phyloP scores from a whole-genome alignment of 2,113 vertebrate species.

The Opisthocomus hoazin region DNA sequence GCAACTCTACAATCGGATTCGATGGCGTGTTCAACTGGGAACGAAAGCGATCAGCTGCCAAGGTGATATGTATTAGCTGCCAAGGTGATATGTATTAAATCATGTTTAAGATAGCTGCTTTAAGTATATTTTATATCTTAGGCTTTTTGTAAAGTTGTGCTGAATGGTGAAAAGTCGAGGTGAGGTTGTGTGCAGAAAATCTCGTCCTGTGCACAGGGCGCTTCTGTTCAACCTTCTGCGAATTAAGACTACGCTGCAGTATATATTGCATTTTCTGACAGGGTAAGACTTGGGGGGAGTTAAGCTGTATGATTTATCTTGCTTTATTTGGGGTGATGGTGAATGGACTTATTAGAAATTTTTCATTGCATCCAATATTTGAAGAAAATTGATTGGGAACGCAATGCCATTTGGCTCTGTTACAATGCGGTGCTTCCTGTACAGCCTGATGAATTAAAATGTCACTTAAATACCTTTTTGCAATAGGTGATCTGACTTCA shows the following conservation, averaged over 20 bases:
- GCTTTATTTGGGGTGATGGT: neutral
- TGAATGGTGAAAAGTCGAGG: constrained; percentile 32
- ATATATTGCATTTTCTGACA: constrained; percentile 58
- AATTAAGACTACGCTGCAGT: constrained; percentile 25
- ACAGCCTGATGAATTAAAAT: constrained; percentile 47
- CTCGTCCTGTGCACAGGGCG: constrained; percentile 15
- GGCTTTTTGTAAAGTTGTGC: constrained; percentile 68
- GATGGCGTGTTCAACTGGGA: constrained; percentile 62
- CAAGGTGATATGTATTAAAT: constrained; percentile 55
- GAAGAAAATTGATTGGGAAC: constrained; percentile 23
- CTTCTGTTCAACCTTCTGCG: constrained; percentile 31
- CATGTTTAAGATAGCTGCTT: constrained; percentile 68
- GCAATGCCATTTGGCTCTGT: constrained; percentile 41
- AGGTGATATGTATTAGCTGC: constrained; percentile 63
- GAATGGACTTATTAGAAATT: constrained; percentile 42
- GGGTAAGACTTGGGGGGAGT: constrained; percentile 49
- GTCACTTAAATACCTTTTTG: constrained; percentile 27
- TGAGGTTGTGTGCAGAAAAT: constrained; percentile 36
- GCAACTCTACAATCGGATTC: constrained; percentile 55
- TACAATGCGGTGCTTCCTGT: constrained; percentile 54
- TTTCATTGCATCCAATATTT: constrained; percentile 27
- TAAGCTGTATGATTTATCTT: constrained; percentile 23
- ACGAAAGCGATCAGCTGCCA: constrained; percentile 61
- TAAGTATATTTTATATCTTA: constrained; percentile 67
- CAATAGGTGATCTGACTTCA: neutral